A percentile compares a stretch with the other conserved stretches of the same genome.
phyloP scores from a whole-genome alignment of 1,140 invertebrate species.

The Hormaphis cornu region DNA sequence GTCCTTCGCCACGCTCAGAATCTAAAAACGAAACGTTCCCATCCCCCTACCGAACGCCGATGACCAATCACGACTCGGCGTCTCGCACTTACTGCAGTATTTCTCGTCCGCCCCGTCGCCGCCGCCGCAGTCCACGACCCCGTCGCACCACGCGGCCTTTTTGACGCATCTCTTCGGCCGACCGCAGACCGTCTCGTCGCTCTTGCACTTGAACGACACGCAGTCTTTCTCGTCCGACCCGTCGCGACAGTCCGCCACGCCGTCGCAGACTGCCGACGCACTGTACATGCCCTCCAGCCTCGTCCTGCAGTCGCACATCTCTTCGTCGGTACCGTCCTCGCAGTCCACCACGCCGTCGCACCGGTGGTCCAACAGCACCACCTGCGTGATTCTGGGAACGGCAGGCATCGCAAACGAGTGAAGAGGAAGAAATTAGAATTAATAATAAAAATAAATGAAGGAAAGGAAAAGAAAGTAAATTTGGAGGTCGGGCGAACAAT shows the following conservation, averaged over 20 bases:
- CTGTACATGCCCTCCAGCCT: slow-evolving; percentile 40
- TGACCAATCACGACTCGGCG: too few relatives aligned
- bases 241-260: slow-evolving; percentile 65
- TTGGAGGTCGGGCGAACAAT: neutral
- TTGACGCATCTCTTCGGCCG: slow-evolving; percentile 54
- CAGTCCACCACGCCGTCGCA: slow-evolving; percentile 67
- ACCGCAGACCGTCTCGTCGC: slow-evolving; percentile 50
- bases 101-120: slow-evolving; percentile 61
- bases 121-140: slow-evolving; percentile 55
- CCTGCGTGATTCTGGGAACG: slow-evolving; percentile 53
- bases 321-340: slow-evolving; percentile 71
- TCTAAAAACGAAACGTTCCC: too few relatives aligned
- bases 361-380: slow-evolving; percentile 48
- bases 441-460: too few relatives aligned
- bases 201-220: slow-evolving; percentile 38
- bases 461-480: slow-evolving; percentile 4
- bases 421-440: too few relatives aligned
- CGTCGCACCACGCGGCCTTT: slow-evolving; percentile 54
- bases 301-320: slow-evolving; percentile 59
- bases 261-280: slow-evolving; percentile 60
- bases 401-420: neutral
- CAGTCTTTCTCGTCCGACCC: slow-evolving; percentile 64
- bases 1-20: too few relatives aligned
- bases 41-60: too few relatives aligned
- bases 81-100: slow-evolving; percentile 55